phyloP scores from a whole-genome alignment of 2,888 invertebrate genomes.

The Coelinius sp. region DNA sequence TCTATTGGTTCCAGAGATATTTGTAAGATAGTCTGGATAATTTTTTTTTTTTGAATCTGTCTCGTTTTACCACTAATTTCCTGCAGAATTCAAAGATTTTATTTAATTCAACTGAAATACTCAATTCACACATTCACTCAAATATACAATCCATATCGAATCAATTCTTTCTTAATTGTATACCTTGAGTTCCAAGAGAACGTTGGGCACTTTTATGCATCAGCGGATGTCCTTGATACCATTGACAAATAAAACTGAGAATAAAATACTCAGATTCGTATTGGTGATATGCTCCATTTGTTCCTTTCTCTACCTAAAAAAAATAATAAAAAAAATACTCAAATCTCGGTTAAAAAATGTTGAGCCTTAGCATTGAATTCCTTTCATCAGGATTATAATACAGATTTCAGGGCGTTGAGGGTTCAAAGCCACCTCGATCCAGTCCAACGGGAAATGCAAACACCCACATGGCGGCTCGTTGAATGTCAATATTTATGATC shows the following conservation, averaged over 20 bases:
- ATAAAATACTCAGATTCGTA: neutral
- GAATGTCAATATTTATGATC: conserved; percentile 21
- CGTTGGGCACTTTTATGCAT: conserved; percentile 43
- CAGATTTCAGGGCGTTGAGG: neutral
- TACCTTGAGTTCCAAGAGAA: neutral
- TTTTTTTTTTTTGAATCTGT: no score
- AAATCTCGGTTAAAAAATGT: no score
- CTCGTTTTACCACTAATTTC: no score
- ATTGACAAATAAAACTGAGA: conserved; percentile 13
- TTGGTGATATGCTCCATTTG: conserved; percentile 22
- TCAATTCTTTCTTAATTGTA: neutral
- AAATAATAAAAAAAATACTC: neutral
- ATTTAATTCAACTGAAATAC: no score
- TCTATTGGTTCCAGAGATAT: no score
- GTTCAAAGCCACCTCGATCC: neutral
- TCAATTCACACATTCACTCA: no score
- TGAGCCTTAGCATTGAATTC: no score
- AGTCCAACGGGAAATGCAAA: neutral
- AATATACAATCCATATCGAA: no score
- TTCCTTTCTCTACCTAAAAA: neutral
- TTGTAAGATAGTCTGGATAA: no score
- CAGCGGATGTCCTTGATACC: conserved; percentile 50
- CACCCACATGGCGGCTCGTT: conserved; percentile 22
- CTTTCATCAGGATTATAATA: neutral
- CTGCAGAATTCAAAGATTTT: no score